Base-by-base conservation (phyloP, 2,113 vertebrate species). In the Cromileptes altivelis region DNA sequence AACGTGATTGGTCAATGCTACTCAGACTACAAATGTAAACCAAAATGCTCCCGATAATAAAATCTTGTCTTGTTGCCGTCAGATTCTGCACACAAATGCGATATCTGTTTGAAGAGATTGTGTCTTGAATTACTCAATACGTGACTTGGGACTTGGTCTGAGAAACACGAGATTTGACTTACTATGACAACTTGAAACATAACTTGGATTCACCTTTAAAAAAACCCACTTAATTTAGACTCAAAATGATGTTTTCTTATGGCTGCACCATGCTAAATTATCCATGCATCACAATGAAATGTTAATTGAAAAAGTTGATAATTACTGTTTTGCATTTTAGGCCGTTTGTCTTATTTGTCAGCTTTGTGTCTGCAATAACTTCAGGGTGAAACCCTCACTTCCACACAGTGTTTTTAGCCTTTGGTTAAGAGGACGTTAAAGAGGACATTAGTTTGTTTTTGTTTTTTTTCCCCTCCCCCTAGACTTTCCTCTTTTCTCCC, bases 351-450 rank as follows among this genome's bases (percentile, higher is more conserved):
- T 89, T 75, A 21, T 84, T 70, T 87, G 82, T 85, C 80, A 84
- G 82, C 78, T 88, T 88, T 85, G 78, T 85, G 77, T 85, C 58
- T 70, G 85, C 60, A 70, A 73, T 91, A 90, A 88, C 92, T 85
- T 14, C 10, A 75, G 88, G 88, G 90, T 84, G 69, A 87, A 90
- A 73, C 64, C 77, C 75, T 53, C 33, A 60, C 25, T 81, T 90
- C 67, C 64, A 55, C 82, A 40, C 70, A 70, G 67, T 60, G 75
- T 58, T 78, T 80, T 83, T 81, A 85, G 89, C 89, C 92, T 70
- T 80, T 81, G 88, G 90, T 87, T 81, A 85, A 85, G 73, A 86
- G 84, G 78, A 85, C 13, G 75, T 90, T 91, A 86, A 90, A 85
- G 85, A 89, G 88, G 84, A 88, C 85, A 89, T 92, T 86, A 88